These are phyloP conservation scores for Tigriopus japonicus DNA, from an alignment of 1,140 invertebrate species.

Conservation along the genomic window DNA sequence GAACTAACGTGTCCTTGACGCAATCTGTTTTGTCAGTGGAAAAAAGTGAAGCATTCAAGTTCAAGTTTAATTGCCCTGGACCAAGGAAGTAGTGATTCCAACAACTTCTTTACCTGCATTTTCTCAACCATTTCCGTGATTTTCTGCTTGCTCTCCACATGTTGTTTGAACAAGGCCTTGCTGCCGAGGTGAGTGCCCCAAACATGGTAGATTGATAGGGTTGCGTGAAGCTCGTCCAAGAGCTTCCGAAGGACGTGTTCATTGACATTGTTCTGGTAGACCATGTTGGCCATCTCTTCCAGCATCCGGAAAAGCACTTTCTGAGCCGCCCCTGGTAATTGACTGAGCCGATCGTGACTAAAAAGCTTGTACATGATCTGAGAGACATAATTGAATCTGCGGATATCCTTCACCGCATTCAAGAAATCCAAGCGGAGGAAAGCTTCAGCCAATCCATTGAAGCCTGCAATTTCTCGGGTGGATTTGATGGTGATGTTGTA, in stretches of 20 bases:
- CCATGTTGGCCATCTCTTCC: conserved; percentile 8
- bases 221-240: conserved; percentile 8
- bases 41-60: too few species aligned
- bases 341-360: neutral
- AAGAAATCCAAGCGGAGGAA: conserved; percentile 2
- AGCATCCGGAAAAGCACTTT: conserved; percentile 8
- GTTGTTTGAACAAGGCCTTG: neutral
- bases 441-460: conserved; percentile 2
- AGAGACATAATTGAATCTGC: conserved; percentile 4
- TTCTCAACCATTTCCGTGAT: conserved; percentile 11
- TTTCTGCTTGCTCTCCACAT: neutral
- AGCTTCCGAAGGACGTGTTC: neutral
- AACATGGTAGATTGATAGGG: conserved; percentile 3
- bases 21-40: too few species aligned
- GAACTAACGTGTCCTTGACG: too few species aligned
- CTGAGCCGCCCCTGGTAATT: conserved; percentile 3
- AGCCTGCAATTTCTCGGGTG: conserved; percentile 9
- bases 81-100: too few species aligned
- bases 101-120: conserved; percentile 1
- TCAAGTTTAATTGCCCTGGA: too few species aligned
- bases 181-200: conserved; percentile 7
- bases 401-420: neutral
- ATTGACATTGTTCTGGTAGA: neutral
- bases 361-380: conserved; percentile 1
- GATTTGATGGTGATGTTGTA: neutral